Base-by-base conservation (phyloP, 2,888 invertebrate genomes). In the Troglohyphantes excavatus region DNA sequence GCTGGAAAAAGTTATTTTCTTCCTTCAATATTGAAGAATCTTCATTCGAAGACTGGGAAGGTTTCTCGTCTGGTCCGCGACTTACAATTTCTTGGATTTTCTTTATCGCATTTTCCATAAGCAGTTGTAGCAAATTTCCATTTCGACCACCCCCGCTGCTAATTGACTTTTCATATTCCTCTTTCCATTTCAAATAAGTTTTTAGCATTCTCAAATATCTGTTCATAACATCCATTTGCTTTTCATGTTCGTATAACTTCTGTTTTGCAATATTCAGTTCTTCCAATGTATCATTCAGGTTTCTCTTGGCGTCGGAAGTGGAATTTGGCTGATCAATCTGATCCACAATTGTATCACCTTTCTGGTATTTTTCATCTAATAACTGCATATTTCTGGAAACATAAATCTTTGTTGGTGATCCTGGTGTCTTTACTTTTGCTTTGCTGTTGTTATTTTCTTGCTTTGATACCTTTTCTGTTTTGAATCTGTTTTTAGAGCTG, bases 151-250 rank as follows among this genome's bases (percentile, higher is more conserved):
- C 68, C 33, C 33, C 27, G 1, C n/a, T 2, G 5, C 21, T 33
- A 33, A n/a, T 17, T 2, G 33, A 26, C 5, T n/a, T 29, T 11
- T 33, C 33, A 33, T 9, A 68, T 68, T 68, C 33, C 11, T 33
- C 33, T n/a, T 33, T 68, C 68, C 68, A 68, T n/a, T 29, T 29
- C 9, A 68, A n/a, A n/a, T 33, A 68, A 2, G 68, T 33, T 33
- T 29, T 68, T 7, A 68, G n/a, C 11, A 29, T 29, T n/a, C 68
- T 29, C 33, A 68, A 33, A 3, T 29, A 19, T 5, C 33, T n/a
- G 11, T 21, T 13, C 19, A 68, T 1, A 6, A 33, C n/a, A 17
- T n/a, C 21, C 19, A 68, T 29, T 33, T 33, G 68, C 7, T 33
- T 33, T 13, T 68, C 13, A n/a, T n/a, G 53, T 5, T n/a, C 13